These are phyloP conservation scores for Aphelenchoides besseyi DNA, from an alignment of 1,140 invertebrate genomes.

Conservation along the genomic window DNA sequence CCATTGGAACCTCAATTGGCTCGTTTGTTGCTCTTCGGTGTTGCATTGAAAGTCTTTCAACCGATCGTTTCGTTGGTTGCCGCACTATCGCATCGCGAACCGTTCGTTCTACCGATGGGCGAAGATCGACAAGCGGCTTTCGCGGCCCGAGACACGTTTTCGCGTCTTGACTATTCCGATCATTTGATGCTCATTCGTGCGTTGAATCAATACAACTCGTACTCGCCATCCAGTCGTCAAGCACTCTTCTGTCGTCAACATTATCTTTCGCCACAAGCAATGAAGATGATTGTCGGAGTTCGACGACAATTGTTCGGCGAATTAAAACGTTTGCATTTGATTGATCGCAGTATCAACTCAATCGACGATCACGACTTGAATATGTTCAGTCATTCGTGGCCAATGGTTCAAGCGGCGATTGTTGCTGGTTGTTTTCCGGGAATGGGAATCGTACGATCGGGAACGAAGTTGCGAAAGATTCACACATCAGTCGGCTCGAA, in stretches of 20 bases:
- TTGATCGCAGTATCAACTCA: constrained; percentile 23
- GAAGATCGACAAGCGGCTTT: constrained; percentile 64
- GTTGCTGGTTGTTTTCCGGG: constrained; percentile 61
- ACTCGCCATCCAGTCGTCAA: constrained; percentile 68
- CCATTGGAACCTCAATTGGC: constrained; percentile 84
- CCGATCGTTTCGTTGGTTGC: constrained; percentile 88
- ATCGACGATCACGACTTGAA: constrained; percentile 43
- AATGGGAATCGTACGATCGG: constrained; percentile 46
- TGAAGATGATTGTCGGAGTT: constrained; percentile 76
- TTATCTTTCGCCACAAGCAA: constrained; percentile 75
- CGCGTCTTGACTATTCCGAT: constrained; percentile 78
- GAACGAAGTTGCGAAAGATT: constrained; percentile 53
- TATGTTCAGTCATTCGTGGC: constrained; percentile 47
- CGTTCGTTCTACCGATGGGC: constrained; percentile 59
- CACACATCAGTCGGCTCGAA: constrained; percentile 38
- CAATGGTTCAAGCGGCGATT: constrained; percentile 60
- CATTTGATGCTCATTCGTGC: constrained; percentile 81
- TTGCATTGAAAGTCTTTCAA: constrained; percentile 86
- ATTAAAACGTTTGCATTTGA: constrained; percentile 41
- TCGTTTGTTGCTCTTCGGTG: constrained; percentile 84
- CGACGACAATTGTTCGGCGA: constrained; percentile 62
- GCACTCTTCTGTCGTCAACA: constrained; percentile 75
- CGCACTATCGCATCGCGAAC: constrained; percentile 75
- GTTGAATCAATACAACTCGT: constrained; percentile 70
- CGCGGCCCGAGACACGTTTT: constrained; percentile 71